Base-by-base conservation (phyloP, 2,888 invertebrate species). In the Cremastinae sp. region DNA sequence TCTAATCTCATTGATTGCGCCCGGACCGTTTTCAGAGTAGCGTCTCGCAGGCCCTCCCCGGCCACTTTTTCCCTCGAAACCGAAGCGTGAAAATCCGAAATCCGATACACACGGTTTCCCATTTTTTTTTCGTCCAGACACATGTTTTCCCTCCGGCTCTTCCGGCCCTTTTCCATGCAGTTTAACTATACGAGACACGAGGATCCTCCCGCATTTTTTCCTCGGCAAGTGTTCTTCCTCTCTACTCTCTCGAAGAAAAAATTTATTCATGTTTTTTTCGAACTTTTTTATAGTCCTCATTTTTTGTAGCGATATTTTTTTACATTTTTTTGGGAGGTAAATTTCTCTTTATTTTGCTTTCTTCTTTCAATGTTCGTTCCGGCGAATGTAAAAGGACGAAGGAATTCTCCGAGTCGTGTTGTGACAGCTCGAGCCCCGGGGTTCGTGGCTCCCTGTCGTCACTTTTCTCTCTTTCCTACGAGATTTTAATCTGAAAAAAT, bases 141-240 rank as follows among this genome's bases (percentile, higher is more conserved):
- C 59, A 45, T 47, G 61, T 53, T 68, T 49, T 10, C 38, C 53
- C 28, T 28, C 5, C 28, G 28, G 5, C 28, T 28, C 28, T 28
- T 28, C 28, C 28, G 28, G 28, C 28, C 28, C 28, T 28, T 28
- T 28, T 28, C 28, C 28, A n/a, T n/a, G n/a, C n/a, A 28, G 28
- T 28, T 28, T 28, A n/a, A n/a, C n/a, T n/a, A 3, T 28, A 28
- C 5, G 28, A 28, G 10, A 16, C n/a, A n/a, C n/a, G n/a, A 74
- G 36, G 47, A 47, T 51, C 61, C 66, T 59, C 53, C 38, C 54
- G 61, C n/a, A 20, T 47, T 61, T 53, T 61, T 34, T 43, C 4
- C 59, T 65, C 56, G 73, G 74, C 76, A 77, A 78, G 78, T 77
- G 74, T 76, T 73, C 78, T 76, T 77, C 76, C 74, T 73, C 66